Conservation (phyloP, 2,888 invertebrate species). For the Therioaphis trifolii region DNA sequence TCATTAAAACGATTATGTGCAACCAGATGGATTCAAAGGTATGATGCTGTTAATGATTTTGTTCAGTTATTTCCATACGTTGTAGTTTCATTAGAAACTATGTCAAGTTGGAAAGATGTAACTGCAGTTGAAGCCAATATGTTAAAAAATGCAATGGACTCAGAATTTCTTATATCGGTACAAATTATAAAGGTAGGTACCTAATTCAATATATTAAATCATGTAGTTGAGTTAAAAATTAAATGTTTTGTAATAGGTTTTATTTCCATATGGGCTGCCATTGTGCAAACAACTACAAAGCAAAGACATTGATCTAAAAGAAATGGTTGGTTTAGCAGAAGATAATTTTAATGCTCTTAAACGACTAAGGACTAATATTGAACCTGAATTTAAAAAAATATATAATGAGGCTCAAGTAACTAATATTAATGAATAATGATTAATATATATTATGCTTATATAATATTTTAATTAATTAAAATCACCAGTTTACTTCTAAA, state of each 20-base stretch:
- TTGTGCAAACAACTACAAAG: neutral
- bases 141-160: slow-evolving; percentile 29
- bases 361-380: slow-evolving; percentile 2
- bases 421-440: neutral
- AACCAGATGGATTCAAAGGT: neutral
- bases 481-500: neutral
- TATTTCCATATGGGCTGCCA: neutral
- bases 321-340: slow-evolving; percentile 15
- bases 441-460: neutral
- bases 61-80: slow-evolving; percentile 1
- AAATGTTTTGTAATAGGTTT: neutral
- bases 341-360: neutral
- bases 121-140: slow-evolving; percentile 10
- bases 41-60: slow-evolving; percentile 3
- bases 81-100: neutral
- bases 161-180: neutral
- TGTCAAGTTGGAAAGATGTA: neutral
- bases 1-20: slow-evolving; percentile 3
- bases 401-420: neutral
- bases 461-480: neutral
- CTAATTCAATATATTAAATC: neutral
- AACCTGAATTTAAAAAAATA: slow-evolving; percentile 1
- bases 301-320: neutral
- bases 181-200: neutral
- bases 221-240: neutral